Base-by-base conservation (phyloP, 2,888 invertebrate genomes). In the Protophormia terraenovae region DNA sequence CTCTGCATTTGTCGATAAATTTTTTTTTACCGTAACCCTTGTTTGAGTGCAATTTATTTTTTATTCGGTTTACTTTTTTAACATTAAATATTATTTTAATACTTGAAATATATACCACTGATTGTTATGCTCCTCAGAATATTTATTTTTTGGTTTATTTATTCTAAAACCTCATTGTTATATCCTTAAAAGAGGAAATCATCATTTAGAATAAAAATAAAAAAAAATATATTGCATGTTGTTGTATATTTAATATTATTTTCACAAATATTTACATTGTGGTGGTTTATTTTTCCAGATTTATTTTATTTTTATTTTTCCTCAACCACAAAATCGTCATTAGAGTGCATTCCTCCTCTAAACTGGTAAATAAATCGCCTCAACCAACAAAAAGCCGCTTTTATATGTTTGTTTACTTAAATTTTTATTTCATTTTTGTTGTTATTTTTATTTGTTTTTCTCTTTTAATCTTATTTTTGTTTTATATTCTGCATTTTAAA, bases 31-130 rank as follows among this genome's bases (percentile, higher is more conserved):
- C n/a, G n/a, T n/a, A n/a, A n/a, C n/a, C n/a, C n/a, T n/a, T n/a
- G n/a, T n/a, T n/a, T n/a, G n/a, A 67, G 1, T 38, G 38, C 6
- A n/a, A 8, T 35, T 35, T 4, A 35, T 35, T 6, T 38, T 38
- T 12, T 38, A 5, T 6, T 2, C 64, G 66, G 60, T 76, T 73
- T 81, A 27, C 50, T 71, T 45, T 41, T n/a, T 16, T 32, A 45
- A 64, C 69, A 67, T 78, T 73, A 85, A 85, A 85, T 85, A 85
- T 85, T 85, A 62, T 73, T 77, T 69, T 47, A 82, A 58, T 73
- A 45, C 84, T 85, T 82, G 16, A 78, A 84, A 60, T 72, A 77
- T 77, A 60, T 62, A 32, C n/a, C n/a, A 32, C 60, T 41, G 16
- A 73, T 71, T 80, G 22, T 64, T 77, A 66, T 10, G 8, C 29